Conservation (phyloP, 2,888 invertebrate species). For the Athripsodes cinereus region DNA sequence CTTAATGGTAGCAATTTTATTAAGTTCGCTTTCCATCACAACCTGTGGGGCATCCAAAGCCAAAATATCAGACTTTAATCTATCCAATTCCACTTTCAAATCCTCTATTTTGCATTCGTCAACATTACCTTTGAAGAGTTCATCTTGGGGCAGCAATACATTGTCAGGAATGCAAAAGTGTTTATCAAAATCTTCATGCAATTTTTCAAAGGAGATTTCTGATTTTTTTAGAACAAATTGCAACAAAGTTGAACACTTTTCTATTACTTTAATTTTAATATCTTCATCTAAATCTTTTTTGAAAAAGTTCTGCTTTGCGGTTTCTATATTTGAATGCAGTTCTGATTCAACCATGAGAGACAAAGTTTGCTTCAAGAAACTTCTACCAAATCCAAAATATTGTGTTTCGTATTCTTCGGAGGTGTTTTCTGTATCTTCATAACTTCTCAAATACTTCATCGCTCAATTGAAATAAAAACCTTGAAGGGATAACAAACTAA, state of each 20-base stretch:
- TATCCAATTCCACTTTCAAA: constrained; percentile 39
- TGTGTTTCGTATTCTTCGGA: constrained; percentile 49
- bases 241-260: constrained; percentile 38
- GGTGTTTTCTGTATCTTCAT: neutral
- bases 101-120: constrained; percentile 39
- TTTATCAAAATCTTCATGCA: constrained; percentile 42
- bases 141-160: constrained; percentile 41
- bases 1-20: constrained; percentile 1
- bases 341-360: constrained; percentile 46
- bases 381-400: constrained; percentile 46
- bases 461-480: too few relatives aligned
- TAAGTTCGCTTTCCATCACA: constrained; percentile 29
- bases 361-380: constrained; percentile 43
- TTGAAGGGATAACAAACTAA: too few relatives aligned
- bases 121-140: constrained; percentile 38
- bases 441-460: neutral
- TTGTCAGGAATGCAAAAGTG: constrained; percentile 40
- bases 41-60: constrained; percentile 36
- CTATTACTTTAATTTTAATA: constrained; percentile 36
- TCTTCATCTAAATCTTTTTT: constrained; percentile 41
- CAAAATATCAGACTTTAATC: constrained; percentile 34
- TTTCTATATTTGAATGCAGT: constrained; percentile 40
- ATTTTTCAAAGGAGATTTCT: constrained; percentile 34
- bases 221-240: constrained; percentile 10
- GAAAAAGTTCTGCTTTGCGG: constrained; percentile 40